Evolutionary conservation across 2,888 invertebrate species (phyloP).

Genomic region (Cantharis flavilabris): DNA sequence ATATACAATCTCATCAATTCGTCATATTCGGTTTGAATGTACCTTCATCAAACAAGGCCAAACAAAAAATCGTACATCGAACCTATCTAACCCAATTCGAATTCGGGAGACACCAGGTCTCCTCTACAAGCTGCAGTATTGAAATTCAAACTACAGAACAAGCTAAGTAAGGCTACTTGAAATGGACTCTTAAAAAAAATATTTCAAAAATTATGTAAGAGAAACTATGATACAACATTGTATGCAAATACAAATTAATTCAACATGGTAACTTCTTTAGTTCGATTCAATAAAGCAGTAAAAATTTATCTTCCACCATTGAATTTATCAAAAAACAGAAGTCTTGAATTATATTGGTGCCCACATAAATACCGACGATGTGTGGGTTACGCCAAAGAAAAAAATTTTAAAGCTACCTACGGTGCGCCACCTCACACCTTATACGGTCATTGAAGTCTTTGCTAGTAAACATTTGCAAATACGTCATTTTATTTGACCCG

Average conservation of each 20-base stretch:
- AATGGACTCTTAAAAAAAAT: not conserved
- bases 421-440: slow-evolving; percentile 1
- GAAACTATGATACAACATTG: not conserved
- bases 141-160: not conserved
- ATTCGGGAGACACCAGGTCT: not conserved
- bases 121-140: not conserved
- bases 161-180: no score
- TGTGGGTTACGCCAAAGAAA: not conserved
- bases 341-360: not conserved
- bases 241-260: not conserved
- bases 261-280: not conserved
- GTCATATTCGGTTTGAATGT: not conserved
- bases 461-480: slow-evolving; percentile 11
- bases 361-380: not conserved
- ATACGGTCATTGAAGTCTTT: not conserved
- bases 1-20: not conserved
- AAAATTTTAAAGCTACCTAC: not conserved
- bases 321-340: not conserved
- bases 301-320: not conserved
- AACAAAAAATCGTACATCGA: not conserved
- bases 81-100: not conserved
- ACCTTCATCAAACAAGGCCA: not conserved
- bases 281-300: not conserved
- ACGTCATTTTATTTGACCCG: slow-evolving; percentile 14
- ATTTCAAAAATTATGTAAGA: not conserved